Evolutionary conservation across 2,113 vertebrate species (phyloP), one percentile per base, ranked within the genome.

Genomic region (Callaeas wilsoni): DNA sequence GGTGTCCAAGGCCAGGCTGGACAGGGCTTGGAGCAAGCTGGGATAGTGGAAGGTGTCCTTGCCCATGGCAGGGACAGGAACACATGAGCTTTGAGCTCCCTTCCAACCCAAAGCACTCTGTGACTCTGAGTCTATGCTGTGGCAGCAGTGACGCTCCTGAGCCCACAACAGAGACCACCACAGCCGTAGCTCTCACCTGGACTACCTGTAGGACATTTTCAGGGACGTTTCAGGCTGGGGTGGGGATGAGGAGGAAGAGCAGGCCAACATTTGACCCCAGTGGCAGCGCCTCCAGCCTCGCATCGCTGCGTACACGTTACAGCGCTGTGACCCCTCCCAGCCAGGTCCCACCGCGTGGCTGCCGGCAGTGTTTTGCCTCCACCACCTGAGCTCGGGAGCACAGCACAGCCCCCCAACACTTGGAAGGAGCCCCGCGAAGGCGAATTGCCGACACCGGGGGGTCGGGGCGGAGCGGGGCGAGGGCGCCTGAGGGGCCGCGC

Each of bases 51-150:
- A 82, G 10, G 22, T 80, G 44, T 16, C n/a, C n/a, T n/a, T n/a
- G n/a, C n/a, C n/a, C n/a, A 5, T 12, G 44, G 35, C 15, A 74
- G 22, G 3, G 12, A 13, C 10, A 16, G 30, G 17, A 50, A 13
- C 1, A 10, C 4, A 23, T 23, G 46, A 50, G 5, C 10, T 69
- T 44, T 44, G 6, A 27, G 11, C 1, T 7, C 52, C n/a, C 4
- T 65, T 44, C 29, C 18, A 44, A 19, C 18, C 26, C n/a, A 70
- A 41, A 20, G 30, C 15, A 18, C 12, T 33, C 33, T 9, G 52
- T 20, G 37, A 29, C 25, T 29, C 22, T 19, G 35, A 35, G 15
- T 35, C 14, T 26, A 0, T 12, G 26, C 2, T 3, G 25, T 0
- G 13, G 35, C 47, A 19, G 21, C 55, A 32, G 44, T 1, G 6